Base-by-base conservation (phyloP, 2,888 invertebrate species). In the Muscina levida region DNA sequence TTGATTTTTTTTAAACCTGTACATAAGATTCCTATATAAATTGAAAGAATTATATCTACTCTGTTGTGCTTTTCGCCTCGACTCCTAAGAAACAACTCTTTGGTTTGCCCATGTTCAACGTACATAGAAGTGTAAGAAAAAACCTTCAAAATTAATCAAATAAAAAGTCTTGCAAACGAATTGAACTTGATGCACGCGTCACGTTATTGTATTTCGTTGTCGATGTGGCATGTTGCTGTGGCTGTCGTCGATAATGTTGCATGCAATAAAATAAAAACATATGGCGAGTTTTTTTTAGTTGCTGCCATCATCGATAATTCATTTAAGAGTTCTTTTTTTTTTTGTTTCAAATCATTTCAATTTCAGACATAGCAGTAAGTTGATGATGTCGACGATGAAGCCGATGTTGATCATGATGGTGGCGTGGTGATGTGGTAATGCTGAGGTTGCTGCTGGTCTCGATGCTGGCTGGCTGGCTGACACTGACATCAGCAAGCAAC, bases 401-500 rank as follows among this genome's bases (percentile, higher is more conserved):
- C 1, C 37, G 19, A 42, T 62, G 13, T 22, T 22, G 62, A 22
- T 59, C 15, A 59, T 59, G 59, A 59, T 42, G 62, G 39, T 62
- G 62, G 42, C 31, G 37, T 31, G 26, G 31, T 15, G 57, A 57
- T n/a, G n/a, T 31, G 13, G 59, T 8, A 10, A 22, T 19, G 39
- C 17, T n/a, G 59, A 59, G 17, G 70, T 13, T 39, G 66, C n/a
- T 22, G 74, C 57, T 51, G 68, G 42, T 70, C 62, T n/a, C 5
- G 46, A 4, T 57, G 42, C 31, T 80, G 42, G 37, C 48, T 65
- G 19, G 76, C 76, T 17, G 17, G 22, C 72, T 74, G 82, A 75
- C 78, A 82, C 68, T 75, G 70, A 70, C 77, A 77, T 82, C 76
- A 75, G 26, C 15, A 31, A 26, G 42, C 46, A 76, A 48, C 72